Evolutionary conservation across 1,140 invertebrate species (phyloP).

Genomic region (Drosophila hydei): DNA sequence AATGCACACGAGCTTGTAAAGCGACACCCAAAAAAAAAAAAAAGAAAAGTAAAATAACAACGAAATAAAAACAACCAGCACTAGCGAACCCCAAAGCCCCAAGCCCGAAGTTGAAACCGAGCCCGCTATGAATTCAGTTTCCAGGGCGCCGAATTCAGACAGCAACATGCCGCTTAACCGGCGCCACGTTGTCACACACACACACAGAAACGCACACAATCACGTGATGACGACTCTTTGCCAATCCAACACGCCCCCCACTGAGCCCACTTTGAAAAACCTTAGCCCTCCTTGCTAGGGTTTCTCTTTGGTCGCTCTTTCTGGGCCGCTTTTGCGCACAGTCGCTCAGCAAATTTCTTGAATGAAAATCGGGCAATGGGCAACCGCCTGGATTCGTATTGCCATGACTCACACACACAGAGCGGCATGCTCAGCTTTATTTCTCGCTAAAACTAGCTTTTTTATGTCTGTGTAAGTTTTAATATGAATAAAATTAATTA

Average conservation of each 20-base stretch:
- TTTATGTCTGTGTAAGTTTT: not conserved
- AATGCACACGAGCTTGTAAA: constrained; percentile 68
- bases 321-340: constrained; percentile 55
- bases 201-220: constrained; percentile 43
- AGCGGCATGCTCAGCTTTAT: not conserved
- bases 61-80: constrained; percentile 1
- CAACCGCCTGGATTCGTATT: constrained; percentile 27
- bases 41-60: constrained; percentile 1
- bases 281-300: constrained; percentile 43
- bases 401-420: constrained; percentile 56
- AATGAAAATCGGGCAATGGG: constrained; percentile 64
- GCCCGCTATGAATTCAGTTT: constrained; percentile 29
- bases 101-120: constrained; percentile 11
- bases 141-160: constrained; percentile 32
- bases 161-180: constrained; percentile 72
- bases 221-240: constrained; percentile 63
- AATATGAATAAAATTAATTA: too few species aligned
- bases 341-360: constrained; percentile 54
- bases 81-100: constrained; percentile 19
- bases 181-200: constrained; percentile 69
- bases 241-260: not conserved
- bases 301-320: constrained; percentile 57
- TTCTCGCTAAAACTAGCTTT: not conserved
- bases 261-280: not conserved
- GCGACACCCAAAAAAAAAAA: constrained; percentile 49